Base-by-base conservation (phyloP, 2,113 vertebrate species). In the Neomonachus schauinslandi region DNA sequence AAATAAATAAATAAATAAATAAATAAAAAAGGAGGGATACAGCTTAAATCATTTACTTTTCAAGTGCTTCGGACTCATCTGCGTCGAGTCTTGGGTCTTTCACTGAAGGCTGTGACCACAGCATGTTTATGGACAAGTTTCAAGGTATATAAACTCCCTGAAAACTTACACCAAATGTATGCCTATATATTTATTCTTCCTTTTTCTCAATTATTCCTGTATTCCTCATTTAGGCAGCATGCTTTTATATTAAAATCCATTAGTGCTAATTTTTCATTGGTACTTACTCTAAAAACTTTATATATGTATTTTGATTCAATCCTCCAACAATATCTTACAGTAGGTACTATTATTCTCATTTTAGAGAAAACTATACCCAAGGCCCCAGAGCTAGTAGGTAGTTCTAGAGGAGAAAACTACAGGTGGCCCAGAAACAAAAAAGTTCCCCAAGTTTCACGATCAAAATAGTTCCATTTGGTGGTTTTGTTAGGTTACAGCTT, bases 241-340 rank as follows among this genome's bases (percentile, higher is more conserved):
- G 61, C 5, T 74, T 88, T 91, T 55, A 39, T 33, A 81, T 69
- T 92, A 91, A 67, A 95, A 84, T 97, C 88, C 39, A 67, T 86
- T 83, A 67, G 53, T 55, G 13, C 14, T 63, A 51, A 33, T 36
- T 63, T 81, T 74, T 74, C 57, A 82, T 39, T 21, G 57, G 10
- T 59, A 39, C 51, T 63, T 91, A 79, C 87, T 92, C 36, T 83
- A 86, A 87, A 83, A 53, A 92, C 51, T 80, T 81, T 5, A 82
- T 53, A n/a, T 18, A 72, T 46, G 15, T 22, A 81, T 94, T 89
- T 71, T 87, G 71, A 83, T 42, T 76, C 33, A 81, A 53, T 49
- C 14, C 28, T 97, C 33, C 72, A 88, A 84, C 31, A 76, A 67
- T 39, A 39, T 90, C 71, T 65, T 28, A 49, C 80, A 5, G 31